Evolutionary conservation across 2,888 invertebrate genomes (phyloP).

Genomic region (Pogonocherus hispidulus): DNA sequence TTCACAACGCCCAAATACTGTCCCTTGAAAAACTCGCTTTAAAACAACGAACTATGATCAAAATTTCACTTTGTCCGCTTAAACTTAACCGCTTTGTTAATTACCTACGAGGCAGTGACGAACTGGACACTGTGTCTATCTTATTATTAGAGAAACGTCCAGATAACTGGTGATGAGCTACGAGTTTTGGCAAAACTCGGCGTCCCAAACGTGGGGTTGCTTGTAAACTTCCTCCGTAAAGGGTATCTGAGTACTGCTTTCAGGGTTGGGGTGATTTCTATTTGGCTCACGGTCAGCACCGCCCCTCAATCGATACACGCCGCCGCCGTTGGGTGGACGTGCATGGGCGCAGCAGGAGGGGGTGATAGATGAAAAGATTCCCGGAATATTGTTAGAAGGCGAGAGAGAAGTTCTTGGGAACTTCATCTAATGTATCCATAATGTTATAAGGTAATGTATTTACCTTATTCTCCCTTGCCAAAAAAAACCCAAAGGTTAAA

Average conservation of each 20-base stretch:
- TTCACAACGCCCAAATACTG: background rate
- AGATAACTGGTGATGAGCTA: background rate
- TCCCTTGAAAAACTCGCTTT: no score
- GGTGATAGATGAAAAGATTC: no score
- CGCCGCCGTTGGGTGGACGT: constrained; percentile 28
- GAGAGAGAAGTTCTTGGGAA: no score
- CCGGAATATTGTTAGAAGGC: no score
- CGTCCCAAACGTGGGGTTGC: background rate
- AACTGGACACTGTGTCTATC: background rate
- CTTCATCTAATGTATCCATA: no score
- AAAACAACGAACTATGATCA: background rate
- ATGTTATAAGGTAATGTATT: no score
- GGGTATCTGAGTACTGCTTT: constrained; percentile 44
- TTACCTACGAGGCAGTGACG: background rate
- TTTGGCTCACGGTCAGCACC: constrained; percentile 57
- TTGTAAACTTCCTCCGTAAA: constrained; percentile 10
- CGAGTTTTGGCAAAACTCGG: background rate
- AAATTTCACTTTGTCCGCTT: background rate
- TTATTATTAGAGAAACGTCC: no score
- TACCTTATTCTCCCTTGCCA: no score
- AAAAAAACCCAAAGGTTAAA: no score
- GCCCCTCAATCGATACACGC: constrained; percentile 49
- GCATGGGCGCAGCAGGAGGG: background rate
- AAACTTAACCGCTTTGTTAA: background rate
- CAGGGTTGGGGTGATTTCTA: constrained; percentile 54